These are phyloP conservation scores for Malurus cyaneus DNA, from an alignment of 2,113 vertebrate genomes.

Conservation along the genomic window DNA sequence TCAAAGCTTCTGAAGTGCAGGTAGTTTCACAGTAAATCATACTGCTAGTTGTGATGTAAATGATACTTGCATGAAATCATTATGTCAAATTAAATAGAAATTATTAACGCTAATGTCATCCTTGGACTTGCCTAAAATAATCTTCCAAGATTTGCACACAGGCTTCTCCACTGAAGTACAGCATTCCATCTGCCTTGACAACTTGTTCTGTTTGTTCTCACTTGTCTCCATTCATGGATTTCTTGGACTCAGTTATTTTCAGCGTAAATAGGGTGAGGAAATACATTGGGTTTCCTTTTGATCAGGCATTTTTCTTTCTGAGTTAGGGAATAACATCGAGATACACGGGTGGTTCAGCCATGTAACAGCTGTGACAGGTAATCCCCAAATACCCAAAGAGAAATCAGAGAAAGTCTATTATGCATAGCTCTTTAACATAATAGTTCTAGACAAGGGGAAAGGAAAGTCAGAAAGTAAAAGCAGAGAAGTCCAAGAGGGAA, in stretches of 20 bases:
- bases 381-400: not conserved
- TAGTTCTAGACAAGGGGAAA: constrained; percentile 25
- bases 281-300: constrained; percentile 46
- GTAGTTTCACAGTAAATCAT: constrained; percentile 48
- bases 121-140: constrained; percentile 58
- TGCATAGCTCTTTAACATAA: not conserved
- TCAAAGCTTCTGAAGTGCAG: constrained; percentile 38
- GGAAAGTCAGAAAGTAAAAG: constrained; percentile 2
- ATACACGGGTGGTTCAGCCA: not conserved
- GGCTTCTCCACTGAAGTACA: constrained; percentile 56
- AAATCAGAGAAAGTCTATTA: constrained; percentile 1
- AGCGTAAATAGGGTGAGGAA: constrained; percentile 50
- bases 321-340: not conserved
- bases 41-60: constrained; percentile 22
- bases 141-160: constrained; percentile 62
- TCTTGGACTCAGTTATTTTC: constrained; percentile 57
- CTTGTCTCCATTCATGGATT: constrained; percentile 65
- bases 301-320: constrained; percentile 19
- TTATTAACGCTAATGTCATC: constrained; percentile 55
- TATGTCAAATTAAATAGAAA: constrained; percentile 49
- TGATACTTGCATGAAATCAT: constrained; percentile 39
- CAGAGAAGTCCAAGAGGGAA: not conserved
- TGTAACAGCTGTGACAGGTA: not conserved
- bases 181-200: constrained; percentile 71
- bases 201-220: constrained; percentile 64